Evolutionary conservation across 92 coral and sea anemone genomes (phyloP), one percentile per base, ranked within the genome.

Genomic region (Zoanthus solanderi): DNA sequence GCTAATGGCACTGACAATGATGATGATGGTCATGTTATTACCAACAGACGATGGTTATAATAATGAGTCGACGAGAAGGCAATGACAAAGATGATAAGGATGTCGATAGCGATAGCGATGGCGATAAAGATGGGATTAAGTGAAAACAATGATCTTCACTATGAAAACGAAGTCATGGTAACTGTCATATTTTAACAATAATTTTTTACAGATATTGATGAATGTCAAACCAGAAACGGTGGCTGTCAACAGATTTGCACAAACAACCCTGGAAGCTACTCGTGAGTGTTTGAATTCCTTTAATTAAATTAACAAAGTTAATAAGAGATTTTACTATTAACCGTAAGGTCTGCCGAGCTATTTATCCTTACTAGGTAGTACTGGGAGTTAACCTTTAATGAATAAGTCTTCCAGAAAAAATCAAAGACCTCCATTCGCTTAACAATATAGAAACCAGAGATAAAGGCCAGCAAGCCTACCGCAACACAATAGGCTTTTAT

Each of bases 221-320:
- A 97, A 82, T 97, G 99, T 58, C 76, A 92, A 56, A 77, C 69
- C 42, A 86, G 88, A 67, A 96, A 96, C 73, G 98, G 98, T 14
- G 96, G 95, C 13, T 94, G 99, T 81, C 94, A 97, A 29, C 99
- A 97, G 87, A 87, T 92, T 53, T 97, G 99, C 78, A 91, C 91
- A 67, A 97, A 97, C 78, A 90, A 90, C 29, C 91, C 95, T 42
- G 98, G 98, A 61, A 92, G 96, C 65, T 94, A 91, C 83, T 77
- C 90, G 99, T 97, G 73, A 66, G 99, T 83, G 76, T 75, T 16
- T 2, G 6, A 76, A 50, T 2, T 8, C 23, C 1, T 7, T 7
- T 4, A 75, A 46, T 47, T 7, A 11, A 50, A 3, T 50, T 37
- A 2, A 37, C 3, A 37, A 37, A 37, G 42, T 37, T 37, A 37